Evolutionary conservation across 2,888 invertebrate genomes (phyloP), one percentile per base, ranked within the genome.

Genomic region (Drosophila pseudotakahashii): DNA sequence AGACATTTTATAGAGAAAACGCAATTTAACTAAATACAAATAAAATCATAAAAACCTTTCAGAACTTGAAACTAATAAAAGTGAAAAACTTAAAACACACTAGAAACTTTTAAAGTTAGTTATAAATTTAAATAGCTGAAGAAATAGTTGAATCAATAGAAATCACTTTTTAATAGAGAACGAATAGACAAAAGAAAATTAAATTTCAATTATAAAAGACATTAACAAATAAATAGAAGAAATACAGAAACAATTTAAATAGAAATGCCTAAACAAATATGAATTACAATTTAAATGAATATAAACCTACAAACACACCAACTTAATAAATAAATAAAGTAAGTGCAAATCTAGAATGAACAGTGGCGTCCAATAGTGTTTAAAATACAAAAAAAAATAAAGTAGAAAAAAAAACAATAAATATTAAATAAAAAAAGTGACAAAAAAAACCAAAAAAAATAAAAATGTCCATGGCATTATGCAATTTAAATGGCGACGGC

Each of bases 401-500:
- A 7, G 23, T 6, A n/a, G 26, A 19, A 51, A 55, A 11, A 11
- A 64, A 44, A 48, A 45, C 19, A 62, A 30, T 47, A 30, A 44
- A 44, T 14, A 14, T 14, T 14, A 14, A 11, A 42, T 32, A 62
- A 59, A 23, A 58, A 41, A 19, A 13, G 42, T 11, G 37, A 50
- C 23, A 44, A 23, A 45, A 26, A 53, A 13, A 34, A 45, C 6
- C n/a, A n/a, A 63, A 2, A 42, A 13, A 7, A 26, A 36, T 1
- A 34, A 42, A 60, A 53, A 90, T 90, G 90, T 90, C 90, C 32
- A 78, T 91, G 76, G 85, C 88, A 13, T 74, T 90, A 57, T 90
- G 89, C 79, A 90, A 87, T 70, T 74, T 88, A 34, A 87, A 75
- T 50, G 69, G 76, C 55, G 77, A 82, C 76, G 86, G 88, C 73